A percentile compares a stretch with the other conserved stretches of the same genome.
Evolutionary conservation across 2,888 invertebrate genomes (phyloP).

Genomic region (Aleiodes testaceus): DNA sequence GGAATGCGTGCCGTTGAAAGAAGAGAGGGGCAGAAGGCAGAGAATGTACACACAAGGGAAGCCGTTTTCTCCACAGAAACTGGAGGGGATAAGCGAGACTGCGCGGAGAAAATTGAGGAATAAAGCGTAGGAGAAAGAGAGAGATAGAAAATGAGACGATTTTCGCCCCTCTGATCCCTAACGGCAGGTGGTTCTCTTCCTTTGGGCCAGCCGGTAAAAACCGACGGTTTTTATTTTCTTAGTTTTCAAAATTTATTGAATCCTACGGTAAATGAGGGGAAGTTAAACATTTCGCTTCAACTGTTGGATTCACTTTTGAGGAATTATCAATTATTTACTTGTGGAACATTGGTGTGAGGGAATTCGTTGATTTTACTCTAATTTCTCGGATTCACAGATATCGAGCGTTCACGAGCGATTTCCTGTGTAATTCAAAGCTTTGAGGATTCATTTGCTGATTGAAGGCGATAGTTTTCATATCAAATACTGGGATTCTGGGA

Average conservation of each 20-base stretch:
- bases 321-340: too few relatives aligned
- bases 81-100: constrained; percentile 26
- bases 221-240: constrained; percentile 21
- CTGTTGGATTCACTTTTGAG: too few relatives aligned
- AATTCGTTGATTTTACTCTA: constrained; percentile 13
- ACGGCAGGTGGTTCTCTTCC: constrained; percentile 70
- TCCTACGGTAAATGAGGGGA: not conserved
- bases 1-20: constrained; percentile 41
- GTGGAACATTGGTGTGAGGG: not conserved
- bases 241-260: not conserved
- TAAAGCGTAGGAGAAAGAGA: constrained; percentile 27
- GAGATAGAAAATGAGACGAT: constrained; percentile 46
- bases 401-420: constrained; percentile 10
- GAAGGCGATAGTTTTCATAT: constrained; percentile 3
- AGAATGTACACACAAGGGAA: constrained; percentile 25
- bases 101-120: constrained; percentile 41
- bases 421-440: constrained; percentile 6
- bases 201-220: constrained; percentile 53
- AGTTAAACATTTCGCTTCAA: too few relatives aligned
- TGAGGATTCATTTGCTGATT: constrained; percentile 1
- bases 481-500: constrained; percentile 12
- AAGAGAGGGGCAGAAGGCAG: constrained; percentile 32
- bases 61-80: constrained; percentile 46
- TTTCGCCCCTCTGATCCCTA: constrained; percentile 60
- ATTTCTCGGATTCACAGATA: constrained; percentile 8